Evolutionary conservation across 1,140 invertebrate species (phyloP).

Genomic region (Lepidurus apus): DNA sequence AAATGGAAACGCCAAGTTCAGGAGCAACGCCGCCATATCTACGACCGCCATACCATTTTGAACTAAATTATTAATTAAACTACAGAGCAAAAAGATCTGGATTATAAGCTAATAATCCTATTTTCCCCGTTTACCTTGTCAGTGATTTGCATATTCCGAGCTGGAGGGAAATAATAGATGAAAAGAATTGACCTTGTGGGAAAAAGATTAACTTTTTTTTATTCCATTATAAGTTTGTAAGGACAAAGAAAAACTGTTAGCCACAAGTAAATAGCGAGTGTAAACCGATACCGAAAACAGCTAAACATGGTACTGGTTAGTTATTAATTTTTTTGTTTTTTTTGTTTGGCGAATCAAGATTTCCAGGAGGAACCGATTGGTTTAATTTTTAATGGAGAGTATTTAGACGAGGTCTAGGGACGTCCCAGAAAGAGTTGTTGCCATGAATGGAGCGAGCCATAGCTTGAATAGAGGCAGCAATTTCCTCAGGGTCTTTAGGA

Average conservation of each 20-base stretch:
- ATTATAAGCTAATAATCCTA: neutral
- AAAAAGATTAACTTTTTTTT: neutral
- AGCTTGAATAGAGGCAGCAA: slow-evolving; percentile 29
- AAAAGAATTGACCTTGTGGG: neutral
- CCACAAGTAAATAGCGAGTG: neutral
- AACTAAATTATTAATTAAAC: slow-evolving; percentile 59
- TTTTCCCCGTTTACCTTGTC: neutral
- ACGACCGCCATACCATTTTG: slow-evolving; percentile 94
- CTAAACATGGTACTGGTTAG: neutral
- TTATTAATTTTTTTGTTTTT: neutral
- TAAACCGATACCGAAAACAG: slow-evolving; percentile 15
- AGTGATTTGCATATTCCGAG: neutral
- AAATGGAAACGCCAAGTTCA: slow-evolving; percentile 96
- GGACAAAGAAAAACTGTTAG: neutral
- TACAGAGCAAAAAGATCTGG: slow-evolving; percentile 19
- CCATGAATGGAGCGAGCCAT: slow-evolving; percentile 23
- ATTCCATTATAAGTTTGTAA: neutral
- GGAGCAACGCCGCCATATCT: slow-evolving; percentile 93
- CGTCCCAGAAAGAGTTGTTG: slow-evolving; percentile 22
- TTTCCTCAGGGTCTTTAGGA: slow-evolving; percentile 25
- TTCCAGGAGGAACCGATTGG: neutral
- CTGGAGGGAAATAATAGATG: neutral
- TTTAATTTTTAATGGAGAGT: slow-evolving; percentile 23
- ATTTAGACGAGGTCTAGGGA: slow-evolving; percentile 26
- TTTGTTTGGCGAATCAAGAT: neutral